Evolutionary conservation across 2,888 invertebrate species (phyloP), one percentile per base, ranked within the genome.

Genomic region (Phyto melanocephala): DNA sequence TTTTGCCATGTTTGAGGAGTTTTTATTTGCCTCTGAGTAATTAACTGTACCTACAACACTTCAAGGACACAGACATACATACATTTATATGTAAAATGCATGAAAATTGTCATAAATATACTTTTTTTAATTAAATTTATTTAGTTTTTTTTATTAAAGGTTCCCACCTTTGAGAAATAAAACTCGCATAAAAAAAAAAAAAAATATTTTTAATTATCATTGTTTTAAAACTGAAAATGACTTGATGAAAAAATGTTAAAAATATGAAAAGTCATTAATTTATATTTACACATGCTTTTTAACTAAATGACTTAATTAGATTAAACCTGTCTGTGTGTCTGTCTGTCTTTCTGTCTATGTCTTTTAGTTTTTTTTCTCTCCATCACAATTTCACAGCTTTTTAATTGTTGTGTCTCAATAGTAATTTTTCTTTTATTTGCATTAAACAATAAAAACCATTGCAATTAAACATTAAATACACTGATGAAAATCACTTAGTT

Each of bases 261-360:
- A 42, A 17, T n/a, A 15, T 40, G 45, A 40, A 58, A 20, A 20
- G 28, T 56, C 15, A 33, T 3, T 20, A 56, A 35, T 33, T 10
- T 1, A 17, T 33, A 0, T 22, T 24, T 24, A 11, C 47, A 50
- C 17, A 47, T 52, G 7, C 13, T n/a, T 40, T 62, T 72, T 50
- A 50, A 52, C 52, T 52, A 45, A 70, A 70, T 28, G 56, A 58
- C 45, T 70, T 58, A 47, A 70, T 70, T 56, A 58, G 45, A 56
- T 70, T 22, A 52, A 20, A 20, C 17, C 13, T 65, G 65, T 13
- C 2, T 20, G 35, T 50, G n/a, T 35, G 1, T 8, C 17, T 20
- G 20, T 13, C 22, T 20, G n/a, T n/a, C 42, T n/a, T 13, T 20
- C 22, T 2, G 22, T 60, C 8, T 15, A 11, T 4, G 15, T n/a